Conservation (phyloP, 2,888 invertebrate genomes). For the Rambutsinella grinnellia region DNA sequence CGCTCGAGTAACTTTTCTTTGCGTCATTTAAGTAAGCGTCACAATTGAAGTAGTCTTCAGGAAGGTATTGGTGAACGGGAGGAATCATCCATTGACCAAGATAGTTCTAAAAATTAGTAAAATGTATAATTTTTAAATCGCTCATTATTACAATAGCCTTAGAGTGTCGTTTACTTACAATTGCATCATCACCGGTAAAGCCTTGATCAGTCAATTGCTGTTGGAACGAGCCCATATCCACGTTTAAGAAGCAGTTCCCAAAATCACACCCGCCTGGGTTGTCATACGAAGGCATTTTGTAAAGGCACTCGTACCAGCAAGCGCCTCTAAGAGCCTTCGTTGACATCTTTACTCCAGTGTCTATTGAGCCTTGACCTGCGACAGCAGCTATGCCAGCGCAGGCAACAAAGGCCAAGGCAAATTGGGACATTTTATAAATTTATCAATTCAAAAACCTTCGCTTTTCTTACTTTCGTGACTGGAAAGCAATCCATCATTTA, state of each 20-base stretch:
- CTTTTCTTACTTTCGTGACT: no score
- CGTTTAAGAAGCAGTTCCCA: constrained; percentile 1
- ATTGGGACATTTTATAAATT: no score
- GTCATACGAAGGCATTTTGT: not conserved
- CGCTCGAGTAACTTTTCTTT: not conserved
- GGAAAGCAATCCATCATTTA: no score
- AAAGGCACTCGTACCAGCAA: constrained; percentile 5
- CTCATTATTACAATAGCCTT: not conserved
- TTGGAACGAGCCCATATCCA: not conserved
- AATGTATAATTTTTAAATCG: not conserved
- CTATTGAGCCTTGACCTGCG: no score
- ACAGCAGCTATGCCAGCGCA: no score
- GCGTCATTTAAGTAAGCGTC: not conserved
- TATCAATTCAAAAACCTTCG: no score
- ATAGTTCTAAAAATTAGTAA: not conserved
- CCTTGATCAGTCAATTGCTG: constrained; percentile 1
- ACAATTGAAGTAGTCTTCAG: not conserved
- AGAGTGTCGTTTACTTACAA: no score
- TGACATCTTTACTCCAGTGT: no score
- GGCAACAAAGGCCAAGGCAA: no score
- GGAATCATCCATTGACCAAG: not conserved
- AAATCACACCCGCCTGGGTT: not conserved
- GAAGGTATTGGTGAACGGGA: not conserved
- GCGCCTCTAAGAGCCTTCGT: not conserved
- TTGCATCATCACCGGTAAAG: not conserved